phyloP scores from a whole-genome alignment of 2,888 invertebrate genomes.

The Pandemis cinnamomeana region DNA sequence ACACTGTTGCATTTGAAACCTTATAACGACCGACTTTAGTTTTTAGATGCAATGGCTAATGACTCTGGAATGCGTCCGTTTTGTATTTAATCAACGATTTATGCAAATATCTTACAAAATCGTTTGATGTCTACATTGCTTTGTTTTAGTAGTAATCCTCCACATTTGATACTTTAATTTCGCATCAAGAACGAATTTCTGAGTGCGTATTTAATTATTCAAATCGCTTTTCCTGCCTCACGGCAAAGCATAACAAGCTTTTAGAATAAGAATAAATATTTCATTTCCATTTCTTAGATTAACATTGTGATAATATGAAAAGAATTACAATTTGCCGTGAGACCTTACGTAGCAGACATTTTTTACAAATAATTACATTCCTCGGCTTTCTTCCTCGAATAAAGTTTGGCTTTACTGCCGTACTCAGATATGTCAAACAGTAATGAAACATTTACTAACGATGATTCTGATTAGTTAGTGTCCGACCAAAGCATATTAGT shows the following conservation, averaged over 20 bases:
- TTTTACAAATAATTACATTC: slow-evolving; percentile 18
- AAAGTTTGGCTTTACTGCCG: background rate
- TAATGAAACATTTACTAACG: background rate
- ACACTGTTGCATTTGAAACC: too few relatives aligned
- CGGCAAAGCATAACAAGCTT: slow-evolving; percentile 3
- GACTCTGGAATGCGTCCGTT: too few relatives aligned
- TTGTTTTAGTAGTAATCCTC: background rate
- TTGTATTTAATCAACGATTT: too few relatives aligned
- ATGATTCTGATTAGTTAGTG: background rate
- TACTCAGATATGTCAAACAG: background rate
- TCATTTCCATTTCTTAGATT: slow-evolving; percentile 21
- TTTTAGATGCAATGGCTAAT: too few relatives aligned
- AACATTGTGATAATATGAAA: slow-evolving; percentile 4
- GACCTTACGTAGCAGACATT: background rate
- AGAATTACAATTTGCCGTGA: slow-evolving; percentile 19
- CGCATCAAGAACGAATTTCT: slow-evolving; percentile 2
- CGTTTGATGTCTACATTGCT: background rate
- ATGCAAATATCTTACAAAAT: background rate
- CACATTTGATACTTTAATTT: slow-evolving; percentile 5
- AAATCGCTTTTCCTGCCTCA: slow-evolving; percentile 8
- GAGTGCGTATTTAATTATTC: slow-evolving; percentile 14
- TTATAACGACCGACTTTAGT: too few relatives aligned
- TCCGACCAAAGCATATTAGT: too few relatives aligned
- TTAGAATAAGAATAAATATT: slow-evolving; percentile 20
- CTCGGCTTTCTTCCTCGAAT: background rate